Evolutionary conservation across 1,140 invertebrate species (phyloP).

Genomic region (Andricus grossulariae): DNA sequence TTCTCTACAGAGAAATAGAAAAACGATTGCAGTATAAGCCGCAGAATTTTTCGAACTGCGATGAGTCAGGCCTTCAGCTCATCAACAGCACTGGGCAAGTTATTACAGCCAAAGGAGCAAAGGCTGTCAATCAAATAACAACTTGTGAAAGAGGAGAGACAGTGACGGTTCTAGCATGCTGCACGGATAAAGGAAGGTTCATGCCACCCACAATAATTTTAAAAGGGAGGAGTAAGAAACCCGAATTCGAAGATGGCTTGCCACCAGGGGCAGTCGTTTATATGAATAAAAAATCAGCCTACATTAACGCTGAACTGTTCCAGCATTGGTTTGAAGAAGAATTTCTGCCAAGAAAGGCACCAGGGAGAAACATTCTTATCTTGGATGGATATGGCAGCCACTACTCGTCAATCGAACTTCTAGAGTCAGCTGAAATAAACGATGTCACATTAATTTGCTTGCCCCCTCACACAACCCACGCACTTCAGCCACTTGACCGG

Average conservation of each 20-base stretch:
- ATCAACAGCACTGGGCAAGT: constrained; percentile 68
- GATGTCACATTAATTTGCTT: no score
- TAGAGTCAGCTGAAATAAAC: no score
- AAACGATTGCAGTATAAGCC: constrained; percentile 62
- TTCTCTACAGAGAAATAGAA: constrained; percentile 54
- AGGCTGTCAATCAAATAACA: constrained; percentile 63
- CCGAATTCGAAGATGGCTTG: constrained; percentile 36
- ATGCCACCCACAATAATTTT: not conserved
- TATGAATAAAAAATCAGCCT: no score
- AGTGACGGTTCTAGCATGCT: constrained; percentile 64
- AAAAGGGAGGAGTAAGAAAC: constrained; percentile 35
- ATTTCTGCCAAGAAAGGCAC: no score
- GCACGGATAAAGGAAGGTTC: constrained; percentile 56
- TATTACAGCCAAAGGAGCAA: constrained; percentile 66
- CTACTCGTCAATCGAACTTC: no score
- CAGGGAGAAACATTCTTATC: no score
- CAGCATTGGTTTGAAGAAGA: no score
- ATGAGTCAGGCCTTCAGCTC: constrained; percentile 70
- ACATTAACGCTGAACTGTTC: no score
- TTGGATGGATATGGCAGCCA: no score
- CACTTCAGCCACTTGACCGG: no score
- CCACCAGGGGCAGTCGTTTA: no score
- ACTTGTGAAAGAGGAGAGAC: constrained; percentile 65
- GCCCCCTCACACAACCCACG: no score
- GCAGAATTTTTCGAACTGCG: constrained; percentile 67